Conservation (phyloP, 37 sponge, comb jelly and placozoan species). For the Crambe crambe region DNA sequence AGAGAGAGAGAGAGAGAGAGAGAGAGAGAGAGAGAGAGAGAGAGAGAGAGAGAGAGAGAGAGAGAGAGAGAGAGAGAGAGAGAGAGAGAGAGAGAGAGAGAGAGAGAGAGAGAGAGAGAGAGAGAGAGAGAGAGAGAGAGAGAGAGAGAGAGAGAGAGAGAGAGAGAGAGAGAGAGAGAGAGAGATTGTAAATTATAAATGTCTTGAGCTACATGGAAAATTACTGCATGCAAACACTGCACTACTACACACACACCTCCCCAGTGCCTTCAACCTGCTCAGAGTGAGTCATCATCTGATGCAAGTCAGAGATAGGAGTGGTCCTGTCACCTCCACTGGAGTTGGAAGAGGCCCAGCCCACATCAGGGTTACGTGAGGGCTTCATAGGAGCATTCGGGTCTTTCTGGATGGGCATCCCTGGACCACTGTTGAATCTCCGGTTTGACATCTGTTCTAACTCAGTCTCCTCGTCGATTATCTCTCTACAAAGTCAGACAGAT, state of each 20-base stretch:
- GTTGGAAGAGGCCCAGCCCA: background rate
- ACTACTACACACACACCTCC: too few species aligned
- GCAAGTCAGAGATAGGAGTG: background rate
- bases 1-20: constrained; percentile 28
- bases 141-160: constrained; percentile 29
- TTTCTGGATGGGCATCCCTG: constrained; percentile 6
- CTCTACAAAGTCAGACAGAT: background rate
- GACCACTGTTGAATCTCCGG: background rate
- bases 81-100: constrained; percentile 46
- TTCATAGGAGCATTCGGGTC: constrained; percentile 29
- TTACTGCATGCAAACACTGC: too few species aligned
- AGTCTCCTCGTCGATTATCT: constrained; percentile 38
- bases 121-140: constrained; percentile 29
- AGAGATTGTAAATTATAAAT: constrained; percentile 10
- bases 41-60: constrained; percentile 33
- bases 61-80: constrained; percentile 37
- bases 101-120: constrained; percentile 34
- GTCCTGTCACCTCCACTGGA: background rate
- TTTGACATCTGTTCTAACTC: background rate
- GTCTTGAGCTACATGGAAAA: background rate
- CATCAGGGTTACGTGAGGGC: constrained; percentile 2
- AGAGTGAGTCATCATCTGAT: too few species aligned
- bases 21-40: constrained; percentile 32
- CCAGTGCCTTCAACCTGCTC: too few species aligned
- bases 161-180: constrained; percentile 26